Conservation (phyloP, 2,888 invertebrate species). For the Lithophane semibrunnea region DNA sequence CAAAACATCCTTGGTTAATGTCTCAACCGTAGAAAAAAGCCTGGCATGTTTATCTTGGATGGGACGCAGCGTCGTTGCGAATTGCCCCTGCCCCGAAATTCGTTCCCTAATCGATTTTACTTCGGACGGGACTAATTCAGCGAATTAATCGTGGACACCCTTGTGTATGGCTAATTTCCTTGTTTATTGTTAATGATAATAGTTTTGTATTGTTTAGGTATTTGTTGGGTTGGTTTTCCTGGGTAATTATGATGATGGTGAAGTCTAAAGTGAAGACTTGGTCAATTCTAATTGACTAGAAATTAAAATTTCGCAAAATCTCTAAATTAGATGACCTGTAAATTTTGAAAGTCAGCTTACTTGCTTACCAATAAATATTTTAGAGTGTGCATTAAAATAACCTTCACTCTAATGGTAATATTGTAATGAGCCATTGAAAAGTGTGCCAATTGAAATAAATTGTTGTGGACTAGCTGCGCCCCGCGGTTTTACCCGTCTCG, state of each 20-base stretch:
- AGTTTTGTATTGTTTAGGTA: conserved; percentile 73
- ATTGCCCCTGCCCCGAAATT: conserved; percentile 79
- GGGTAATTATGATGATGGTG: background rate
- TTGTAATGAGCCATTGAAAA: too few species aligned
- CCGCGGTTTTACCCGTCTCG: too few species aligned
- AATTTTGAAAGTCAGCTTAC: background rate
- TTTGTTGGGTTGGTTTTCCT: conserved; percentile 20
- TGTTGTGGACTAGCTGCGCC: too few species aligned
- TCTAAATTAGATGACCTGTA: background rate
- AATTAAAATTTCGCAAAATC: background rate
- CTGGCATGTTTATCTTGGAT: conserved; percentile 90
- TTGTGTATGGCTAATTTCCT: conserved; percentile 86
- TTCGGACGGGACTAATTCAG: conserved; percentile 88
- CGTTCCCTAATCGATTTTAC: conserved; percentile 88
- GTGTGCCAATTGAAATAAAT: too few species aligned
- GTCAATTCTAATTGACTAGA: background rate
- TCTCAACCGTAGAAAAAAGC: conserved; percentile 88
- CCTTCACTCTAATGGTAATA: too few species aligned
- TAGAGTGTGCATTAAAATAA: too few species aligned
- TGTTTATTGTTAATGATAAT: conserved; percentile 83
- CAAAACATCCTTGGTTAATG: conserved; percentile 89
- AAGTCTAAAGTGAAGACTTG: background rate
- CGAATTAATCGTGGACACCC: conserved; percentile 90
- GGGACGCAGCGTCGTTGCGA: conserved; percentile 82
- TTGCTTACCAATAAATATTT: background rate